A percentile compares a stretch with the other conserved stretches of the same genome.
Evolutionary conservation across 2,113 vertebrate species (phyloP).

Genomic region (Corythornis cristatus): DNA sequence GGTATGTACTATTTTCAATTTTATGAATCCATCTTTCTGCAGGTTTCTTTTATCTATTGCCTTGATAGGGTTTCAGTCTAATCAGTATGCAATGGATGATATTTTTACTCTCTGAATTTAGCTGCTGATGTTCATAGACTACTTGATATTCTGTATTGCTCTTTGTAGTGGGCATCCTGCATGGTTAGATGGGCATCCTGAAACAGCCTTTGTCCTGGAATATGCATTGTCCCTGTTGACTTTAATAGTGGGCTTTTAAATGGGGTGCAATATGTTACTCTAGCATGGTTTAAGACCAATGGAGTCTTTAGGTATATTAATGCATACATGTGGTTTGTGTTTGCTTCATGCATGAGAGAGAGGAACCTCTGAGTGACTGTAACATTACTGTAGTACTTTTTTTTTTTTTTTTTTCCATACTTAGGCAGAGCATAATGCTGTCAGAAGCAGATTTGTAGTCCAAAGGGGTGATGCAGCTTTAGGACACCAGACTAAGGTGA

Average conservation of each 20-base stretch:
- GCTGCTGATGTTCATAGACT: conserved; percentile 16
- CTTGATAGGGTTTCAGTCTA: not conserved
- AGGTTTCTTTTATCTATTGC: not conserved
- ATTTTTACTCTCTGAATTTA: conserved; percentile 46
- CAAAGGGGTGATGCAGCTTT: not conserved
- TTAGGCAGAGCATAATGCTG: not conserved
- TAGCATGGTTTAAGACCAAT: not conserved
- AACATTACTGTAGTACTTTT: not conserved
- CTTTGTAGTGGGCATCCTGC: not conserved
- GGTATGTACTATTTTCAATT: not conserved
- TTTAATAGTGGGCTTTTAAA: not conserved
- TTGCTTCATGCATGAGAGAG: not conserved
- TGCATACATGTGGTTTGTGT: not conserved
- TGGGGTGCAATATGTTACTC: not conserved
- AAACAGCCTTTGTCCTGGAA: not conserved
- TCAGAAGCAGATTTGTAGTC: not conserved
- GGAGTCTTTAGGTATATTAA: not conserved
- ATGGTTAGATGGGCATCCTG: not conserved
- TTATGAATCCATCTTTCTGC: not conserved
- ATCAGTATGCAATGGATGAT: conserved; percentile 14
- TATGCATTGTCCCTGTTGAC: not conserved
- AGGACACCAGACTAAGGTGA: not conserved
- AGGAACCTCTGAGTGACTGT: not conserved
- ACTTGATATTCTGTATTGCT: not conserved
- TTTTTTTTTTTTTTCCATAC: not conserved